Evolutionary conservation across 2,888 invertebrate genomes (phyloP), one percentile per base, ranked within the genome.

Genomic region (Cephus nigrinus): DNA sequence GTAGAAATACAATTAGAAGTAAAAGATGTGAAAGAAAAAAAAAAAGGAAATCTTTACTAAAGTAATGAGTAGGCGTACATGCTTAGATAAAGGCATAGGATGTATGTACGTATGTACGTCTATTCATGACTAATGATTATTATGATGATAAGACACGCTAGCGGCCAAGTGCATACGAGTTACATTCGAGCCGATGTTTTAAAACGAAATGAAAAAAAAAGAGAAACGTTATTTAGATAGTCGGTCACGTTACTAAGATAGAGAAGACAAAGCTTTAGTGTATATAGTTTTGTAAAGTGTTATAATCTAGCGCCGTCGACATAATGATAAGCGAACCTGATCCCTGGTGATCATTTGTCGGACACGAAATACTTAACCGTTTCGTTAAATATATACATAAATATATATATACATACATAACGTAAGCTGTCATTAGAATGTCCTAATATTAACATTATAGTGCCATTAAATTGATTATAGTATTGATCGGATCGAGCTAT

Each of bases 211-310:
- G 15, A 55, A 55, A 55, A 55, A 55, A 69, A 76, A 73, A 78
- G 78, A 79, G 78, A 79, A 76, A 76, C 76, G 78, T 82, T 79
- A 76, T 74, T 71, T 78, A 77, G 80, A 75, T 79, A 81, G 78
- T 77, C 74, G 73, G 80, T 79, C 74, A 78, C 36, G 75, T 73
- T 75, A 32, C 33, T 76, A 85, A 80, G 85, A 89, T 87, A 83
- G 87, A 89, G 87, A 85, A 79, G 82, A 90, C 88, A 85, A 74
- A 86, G 90, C 89, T 90, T 90, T 90, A 90, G 90, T 90, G 91
- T 91, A 91, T 86, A 91, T 91, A 91, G 91, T 91, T 91, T 91
- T 91, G 88, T 90, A 90, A 91, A 90, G 89, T 90, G 90, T 90
- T 89, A 88, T 72, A 72, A 78, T 12, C 84, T 88, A 89, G 84